Evolutionary conservation across 2,113 vertebrate genomes (phyloP), one percentile per base, ranked within the genome.

Genomic region (Eidolon helvum): DNA sequence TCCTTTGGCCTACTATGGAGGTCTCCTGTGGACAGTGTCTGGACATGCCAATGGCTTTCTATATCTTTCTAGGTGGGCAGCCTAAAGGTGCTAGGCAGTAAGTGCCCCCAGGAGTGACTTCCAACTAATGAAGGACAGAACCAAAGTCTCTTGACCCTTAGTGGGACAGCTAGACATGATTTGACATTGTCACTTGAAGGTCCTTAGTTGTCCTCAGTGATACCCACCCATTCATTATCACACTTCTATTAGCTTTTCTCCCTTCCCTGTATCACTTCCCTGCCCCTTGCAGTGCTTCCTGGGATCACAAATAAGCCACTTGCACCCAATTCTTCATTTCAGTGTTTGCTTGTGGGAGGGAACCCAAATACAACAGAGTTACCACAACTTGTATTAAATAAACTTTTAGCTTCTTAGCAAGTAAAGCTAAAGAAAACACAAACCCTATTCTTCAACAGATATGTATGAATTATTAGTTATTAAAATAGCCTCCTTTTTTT

Each of bases 371-470:
- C 38, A 57, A 61, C 10, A 66, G 77, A 72, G 2, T 97, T 2
- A 38, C 10, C 14, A 12, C 45, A 80, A 15, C 22, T 38, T 24
- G 38, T 45, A 24, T 91, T 85, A 19, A 65, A 43, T 53, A 84
- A 45, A 10, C 30, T 55, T 15, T 90, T 66, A 85, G 87, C 35
- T 88, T 91, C 65, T 57, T 94, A 68, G 79, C 63, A 82, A 77
- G 30, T 38, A 74, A 55, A 1, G n/a, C 63, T 93, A 89, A 95
- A 24, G 80, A 72, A 84, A 74, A 74, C 43, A 75, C n/a, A 89
- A 78, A 53, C 8, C 2, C 0, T 26, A 1, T 19, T 89, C 10
- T 43, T 38, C 22, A 66, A 40, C 18, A 66, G 66, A 86, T 68
- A 71, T 35, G 19, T 43, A 45, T 55, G 45, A 80, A 28, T 35